Evolutionary conservation across 2,888 invertebrate species (phyloP).

Genomic region (Drosophila tanythrix): DNA sequence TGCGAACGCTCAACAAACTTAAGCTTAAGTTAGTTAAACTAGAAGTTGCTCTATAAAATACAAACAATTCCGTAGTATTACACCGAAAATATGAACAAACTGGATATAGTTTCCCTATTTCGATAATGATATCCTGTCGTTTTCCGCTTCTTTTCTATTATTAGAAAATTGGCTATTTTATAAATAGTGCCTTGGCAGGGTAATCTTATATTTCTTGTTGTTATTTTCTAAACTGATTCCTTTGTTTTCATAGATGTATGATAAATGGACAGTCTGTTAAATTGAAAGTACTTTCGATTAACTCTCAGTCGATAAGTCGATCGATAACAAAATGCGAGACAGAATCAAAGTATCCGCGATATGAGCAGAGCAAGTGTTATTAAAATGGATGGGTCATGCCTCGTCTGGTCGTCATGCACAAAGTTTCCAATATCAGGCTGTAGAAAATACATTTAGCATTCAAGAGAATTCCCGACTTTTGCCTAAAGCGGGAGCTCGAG

Average conservation of each 20-base stretch:
- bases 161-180: not conserved
- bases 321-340: not conserved
- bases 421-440: conserved; percentile 63
- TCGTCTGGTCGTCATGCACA: conserved; percentile 46
- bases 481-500: conserved; percentile 15
- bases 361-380: conserved; percentile 20
- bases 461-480: conserved; percentile 41
- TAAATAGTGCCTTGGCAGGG: not conserved
- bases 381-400: conserved; percentile 43
- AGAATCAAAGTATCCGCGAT: not conserved
- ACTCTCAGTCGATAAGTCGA: not conserved
- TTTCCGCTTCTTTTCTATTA: not conserved
- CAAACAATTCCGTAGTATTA: not conserved
- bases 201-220: not conserved
- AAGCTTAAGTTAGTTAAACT: not conserved
- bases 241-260: not conserved
- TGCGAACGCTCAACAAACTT: not conserved
- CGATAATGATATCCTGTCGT: not conserved
- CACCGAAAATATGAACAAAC: not conserved
- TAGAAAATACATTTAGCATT: conserved; percentile 46
- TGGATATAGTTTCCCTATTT: not conserved
- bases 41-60: not conserved
- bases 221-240: not conserved
- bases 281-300: not conserved
- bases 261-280: not conserved